Evolutionary conservation across 2,888 invertebrate species (phyloP).

Genomic region (Calliphora vomitoria): DNA sequence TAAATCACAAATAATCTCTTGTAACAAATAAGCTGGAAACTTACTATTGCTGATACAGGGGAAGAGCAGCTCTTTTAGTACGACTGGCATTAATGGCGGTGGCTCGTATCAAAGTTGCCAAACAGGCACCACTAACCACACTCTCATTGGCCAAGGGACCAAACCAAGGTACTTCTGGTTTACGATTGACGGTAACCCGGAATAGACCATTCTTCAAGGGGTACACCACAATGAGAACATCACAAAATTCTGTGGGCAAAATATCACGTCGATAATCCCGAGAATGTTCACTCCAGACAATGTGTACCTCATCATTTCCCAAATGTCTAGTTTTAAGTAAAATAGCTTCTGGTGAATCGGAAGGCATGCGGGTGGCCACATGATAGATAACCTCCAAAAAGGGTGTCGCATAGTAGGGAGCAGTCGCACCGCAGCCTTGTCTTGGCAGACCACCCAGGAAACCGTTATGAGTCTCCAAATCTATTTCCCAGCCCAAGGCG

Average conservation of each 20-base stretch:
- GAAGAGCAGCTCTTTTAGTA: slow-evolving; percentile 94
- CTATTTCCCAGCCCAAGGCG: slow-evolving; percentile 90
- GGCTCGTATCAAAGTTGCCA: slow-evolving; percentile 94
- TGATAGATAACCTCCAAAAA: slow-evolving; percentile 97
- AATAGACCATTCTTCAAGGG: slow-evolving; percentile 94
- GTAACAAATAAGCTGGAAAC: slow-evolving; percentile 79
- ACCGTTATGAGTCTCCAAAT: slow-evolving; percentile 96
- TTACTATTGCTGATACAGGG: slow-evolving; percentile 96
- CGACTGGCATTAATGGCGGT: slow-evolving; percentile 97
- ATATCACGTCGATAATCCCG: slow-evolving; percentile 98
- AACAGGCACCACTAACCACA: slow-evolving; percentile 85
- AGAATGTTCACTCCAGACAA: slow-evolving; percentile 99
- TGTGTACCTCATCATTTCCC: slow-evolving; percentile 99
- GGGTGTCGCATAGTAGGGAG: slow-evolving; percentile 97
- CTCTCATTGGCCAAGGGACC: slow-evolving; percentile 98
- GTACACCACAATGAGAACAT: slow-evolving; percentile 98
- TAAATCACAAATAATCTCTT: neutral
- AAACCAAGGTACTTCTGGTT: slow-evolving; percentile 96
- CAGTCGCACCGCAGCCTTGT: slow-evolving; percentile 95
- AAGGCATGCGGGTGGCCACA: slow-evolving; percentile 98
- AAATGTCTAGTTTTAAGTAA: slow-evolving; percentile 97
- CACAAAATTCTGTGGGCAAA: slow-evolving; percentile 99
- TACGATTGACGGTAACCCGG: slow-evolving; percentile 94
- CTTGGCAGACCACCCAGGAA: slow-evolving; percentile 97
- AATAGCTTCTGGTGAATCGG: slow-evolving; percentile 93